Percentiles rank a stretch among this genome's conserved stretches.
Evolutionary conservation across 2,888 invertebrate species (phyloP).

Genomic region (Masnerella sp.): DNA sequence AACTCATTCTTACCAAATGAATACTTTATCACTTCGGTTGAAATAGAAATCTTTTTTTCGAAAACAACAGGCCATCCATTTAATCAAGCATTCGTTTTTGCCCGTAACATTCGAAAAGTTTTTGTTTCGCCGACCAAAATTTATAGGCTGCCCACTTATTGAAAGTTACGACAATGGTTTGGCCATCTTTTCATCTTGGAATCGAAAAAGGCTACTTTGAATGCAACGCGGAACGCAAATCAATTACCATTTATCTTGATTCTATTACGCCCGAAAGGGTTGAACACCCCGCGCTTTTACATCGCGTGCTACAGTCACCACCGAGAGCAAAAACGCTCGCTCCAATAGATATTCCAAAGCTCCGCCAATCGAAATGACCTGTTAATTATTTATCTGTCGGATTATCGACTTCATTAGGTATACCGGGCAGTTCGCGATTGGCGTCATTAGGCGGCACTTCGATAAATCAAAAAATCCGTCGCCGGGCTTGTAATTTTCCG

Average conservation of each 20-base stretch:
- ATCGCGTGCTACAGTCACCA: constrained; percentile 36
- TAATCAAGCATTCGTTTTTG: no score
- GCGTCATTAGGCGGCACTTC: constrained; percentile 1
- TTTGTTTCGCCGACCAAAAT: constrained; percentile 17
- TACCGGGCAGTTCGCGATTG: neutral
- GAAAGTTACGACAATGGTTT: constrained; percentile 51
- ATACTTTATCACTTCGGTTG: no score
- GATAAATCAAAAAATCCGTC: constrained; percentile 23
- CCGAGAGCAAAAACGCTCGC: constrained; percentile 17
- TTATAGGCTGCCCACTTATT: constrained; percentile 35
- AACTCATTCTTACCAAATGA: no score
- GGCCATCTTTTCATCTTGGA: constrained; percentile 48
- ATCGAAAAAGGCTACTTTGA: constrained; percentile 59
- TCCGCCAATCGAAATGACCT: neutral
- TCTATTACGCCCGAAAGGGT: constrained; percentile 62
- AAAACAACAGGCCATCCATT: no score
- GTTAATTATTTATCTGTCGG: constrained; percentile 16
- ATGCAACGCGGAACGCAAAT: constrained; percentile 61
- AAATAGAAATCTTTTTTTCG: no score
- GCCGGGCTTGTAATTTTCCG: constrained; percentile 20
- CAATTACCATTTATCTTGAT: constrained; percentile 67
- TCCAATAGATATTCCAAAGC: constrained; percentile 16
- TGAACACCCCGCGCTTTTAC: constrained; percentile 46
- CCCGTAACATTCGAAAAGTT: no score
- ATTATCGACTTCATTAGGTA: constrained; percentile 6